phyloP scores from a whole-genome alignment of 2,888 invertebrate species.

The Leistus spinibarbis region DNA sequence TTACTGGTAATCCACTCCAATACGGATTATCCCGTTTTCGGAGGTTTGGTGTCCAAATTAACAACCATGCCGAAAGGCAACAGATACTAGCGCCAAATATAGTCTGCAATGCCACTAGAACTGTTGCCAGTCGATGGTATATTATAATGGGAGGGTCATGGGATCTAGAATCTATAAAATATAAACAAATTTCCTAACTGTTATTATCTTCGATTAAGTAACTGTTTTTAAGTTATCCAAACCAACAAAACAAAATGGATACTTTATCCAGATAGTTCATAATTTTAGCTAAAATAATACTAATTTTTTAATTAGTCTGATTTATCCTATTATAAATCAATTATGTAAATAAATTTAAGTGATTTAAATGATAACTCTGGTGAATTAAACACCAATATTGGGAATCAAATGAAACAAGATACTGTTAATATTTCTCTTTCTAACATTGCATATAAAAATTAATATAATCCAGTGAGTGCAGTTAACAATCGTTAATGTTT shows the following conservation, averaged over 20 bases:
- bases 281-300: no score
- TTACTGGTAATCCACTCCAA: slow-evolving; percentile 69
- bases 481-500: not conserved
- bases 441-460: not conserved
- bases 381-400: no score
- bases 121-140: slow-evolving; percentile 58
- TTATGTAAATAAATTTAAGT: no score
- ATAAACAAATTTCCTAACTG: not conserved
- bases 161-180: slow-evolving; percentile 56
- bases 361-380: no score
- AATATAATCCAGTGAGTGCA: not conserved
- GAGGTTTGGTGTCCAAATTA: slow-evolving; percentile 66
- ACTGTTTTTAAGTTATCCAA: no score
- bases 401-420: not conserved
- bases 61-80: slow-evolving; percentile 64
- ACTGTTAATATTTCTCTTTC: not conserved
- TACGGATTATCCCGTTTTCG: slow-evolving; percentile 66
- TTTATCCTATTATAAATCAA: no score
- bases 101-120: slow-evolving; percentile 59
- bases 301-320: no score
- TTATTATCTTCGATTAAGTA: not conserved
- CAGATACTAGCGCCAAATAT: slow-evolving; percentile 63
- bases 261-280: no score
- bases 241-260: no score
- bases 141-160: slow-evolving; percentile 60